phyloP scores from a whole-genome alignment of 64 coral and sea anemone species.

The Dendronephthya gigantea region DNA sequence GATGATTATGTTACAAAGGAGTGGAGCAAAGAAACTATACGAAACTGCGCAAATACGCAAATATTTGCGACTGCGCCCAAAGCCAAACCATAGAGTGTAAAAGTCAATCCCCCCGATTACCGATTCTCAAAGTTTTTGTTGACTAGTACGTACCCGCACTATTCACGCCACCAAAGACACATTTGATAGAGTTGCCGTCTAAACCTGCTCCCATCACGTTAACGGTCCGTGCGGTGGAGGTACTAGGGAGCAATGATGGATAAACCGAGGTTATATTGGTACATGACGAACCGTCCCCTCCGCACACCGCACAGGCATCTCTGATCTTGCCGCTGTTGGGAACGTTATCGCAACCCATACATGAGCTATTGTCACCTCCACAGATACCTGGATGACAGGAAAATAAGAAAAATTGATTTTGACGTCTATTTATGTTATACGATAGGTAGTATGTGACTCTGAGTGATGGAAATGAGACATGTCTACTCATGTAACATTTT shows the following conservation, averaged over 20 bases:
- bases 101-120: too few relatives aligned
- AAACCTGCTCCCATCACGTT: conserved; percentile 52
- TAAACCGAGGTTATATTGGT: conserved; percentile 20
- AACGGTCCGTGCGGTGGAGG: conserved; percentile 4
- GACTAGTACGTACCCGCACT: neutral
- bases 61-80: too few relatives aligned
- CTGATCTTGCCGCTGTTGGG: conserved; percentile 59
- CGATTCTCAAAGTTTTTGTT: too few relatives aligned
- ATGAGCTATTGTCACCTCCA: conserved; percentile 43
- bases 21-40: too few relatives aligned
- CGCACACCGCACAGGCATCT: conserved; percentile 55
- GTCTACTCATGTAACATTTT: too few relatives aligned
- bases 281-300: conserved; percentile 49
- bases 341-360: conserved; percentile 48
- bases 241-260: conserved; percentile 9
- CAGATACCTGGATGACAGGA: conserved; percentile 43
- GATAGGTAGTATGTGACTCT: too few relatives aligned
- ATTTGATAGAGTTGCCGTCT: neutral
- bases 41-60: too few relatives aligned
- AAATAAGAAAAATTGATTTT: too few relatives aligned
- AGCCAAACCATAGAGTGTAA: too few relatives aligned
- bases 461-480: too few relatives aligned
- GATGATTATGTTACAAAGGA: too few relatives aligned
- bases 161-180: conserved; percentile 10
- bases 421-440: too few relatives aligned